Conservation (phyloP, 2,888 invertebrate species). For the Tenthredo distinguenda region DNA sequence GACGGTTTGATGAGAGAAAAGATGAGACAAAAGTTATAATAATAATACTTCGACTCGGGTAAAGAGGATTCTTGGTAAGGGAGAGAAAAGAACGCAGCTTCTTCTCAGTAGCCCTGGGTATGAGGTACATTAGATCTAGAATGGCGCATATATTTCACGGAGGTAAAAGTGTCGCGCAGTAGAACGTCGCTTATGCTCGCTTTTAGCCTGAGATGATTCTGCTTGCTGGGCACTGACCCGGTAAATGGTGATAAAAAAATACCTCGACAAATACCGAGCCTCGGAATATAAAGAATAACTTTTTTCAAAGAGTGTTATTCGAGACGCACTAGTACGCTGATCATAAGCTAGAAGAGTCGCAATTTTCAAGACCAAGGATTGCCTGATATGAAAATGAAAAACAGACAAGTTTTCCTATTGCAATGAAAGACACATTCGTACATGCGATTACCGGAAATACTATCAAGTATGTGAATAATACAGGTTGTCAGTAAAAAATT, state of each 20-base stretch:
- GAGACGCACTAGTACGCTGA: not conserved
- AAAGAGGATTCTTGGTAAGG: not conserved
- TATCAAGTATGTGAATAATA: no score
- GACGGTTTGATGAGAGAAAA: not conserved
- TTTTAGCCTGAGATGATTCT: constrained; percentile 39
- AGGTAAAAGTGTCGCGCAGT: constrained; percentile 9
- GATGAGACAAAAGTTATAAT: not conserved
- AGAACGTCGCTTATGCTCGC: not conserved
- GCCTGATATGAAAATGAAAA: not conserved
- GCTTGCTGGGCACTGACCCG: constrained; percentile 40
- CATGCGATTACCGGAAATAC: no score
- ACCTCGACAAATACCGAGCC: constrained; percentile 14
- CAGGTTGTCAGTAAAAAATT: no score
- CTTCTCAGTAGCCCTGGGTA: not conserved
- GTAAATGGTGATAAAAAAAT: constrained; percentile 40
- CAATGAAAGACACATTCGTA: no score
- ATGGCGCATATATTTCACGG: constrained; percentile 23
- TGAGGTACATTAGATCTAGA: not conserved
- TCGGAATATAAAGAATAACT: not conserved
- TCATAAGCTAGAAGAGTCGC: not conserved
- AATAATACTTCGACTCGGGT: not conserved
- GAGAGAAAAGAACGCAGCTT: not conserved
- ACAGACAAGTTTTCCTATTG: no score
- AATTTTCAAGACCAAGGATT: not conserved
- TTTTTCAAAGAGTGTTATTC: not conserved